phyloP scores from a whole-genome alignment of 30 jellyfish, hydroid and myxozoan genomes.

The Catostylus mosaicus region DNA sequence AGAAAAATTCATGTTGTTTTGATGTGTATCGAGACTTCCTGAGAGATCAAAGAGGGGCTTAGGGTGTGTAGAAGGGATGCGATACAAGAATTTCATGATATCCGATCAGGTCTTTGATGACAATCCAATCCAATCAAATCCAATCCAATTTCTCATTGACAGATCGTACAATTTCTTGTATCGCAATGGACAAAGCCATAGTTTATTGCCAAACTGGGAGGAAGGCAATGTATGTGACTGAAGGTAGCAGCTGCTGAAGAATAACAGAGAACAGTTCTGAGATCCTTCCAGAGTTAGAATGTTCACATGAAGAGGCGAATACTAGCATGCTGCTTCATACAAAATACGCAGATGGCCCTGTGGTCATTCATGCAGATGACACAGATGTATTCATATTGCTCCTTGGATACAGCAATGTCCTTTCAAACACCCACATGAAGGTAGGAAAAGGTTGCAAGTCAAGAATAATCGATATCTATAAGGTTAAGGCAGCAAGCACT shows the following conservation, averaged over 20 bases:
- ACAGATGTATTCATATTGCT: slow-evolving; percentile 54
- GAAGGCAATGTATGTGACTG: no score
- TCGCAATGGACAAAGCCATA: no score
- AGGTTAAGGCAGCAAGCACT: slow-evolving; percentile 28
- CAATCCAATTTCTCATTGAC: no score
- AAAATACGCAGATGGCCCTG: slow-evolving; percentile 39
- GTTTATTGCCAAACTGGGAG: no score
- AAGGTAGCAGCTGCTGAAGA: neutral
- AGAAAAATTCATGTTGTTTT: no score
- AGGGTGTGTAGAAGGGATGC: no score
- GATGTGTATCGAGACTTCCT: no score
- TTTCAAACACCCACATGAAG: slow-evolving; percentile 44
- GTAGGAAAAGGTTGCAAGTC: slow-evolving; percentile 61
- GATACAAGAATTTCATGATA: no score
- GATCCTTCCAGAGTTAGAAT: slow-evolving; percentile 43
- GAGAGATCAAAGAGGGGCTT: no score
- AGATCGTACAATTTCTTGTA: no score
- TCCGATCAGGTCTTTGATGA: no score
- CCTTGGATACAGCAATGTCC: slow-evolving; percentile 50
- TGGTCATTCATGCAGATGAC: slow-evolving; percentile 64
- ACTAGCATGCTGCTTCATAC: slow-evolving; percentile 71
- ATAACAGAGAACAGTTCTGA: slow-evolving; percentile 15
- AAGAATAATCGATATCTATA: slow-evolving; percentile 32
- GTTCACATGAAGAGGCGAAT: slow-evolving; percentile 70
- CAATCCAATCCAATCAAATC: no score